These are phyloP conservation scores for Tribolium madens DNA, from an alignment of 1,140 invertebrate genomes.

Conservation along the genomic window DNA sequence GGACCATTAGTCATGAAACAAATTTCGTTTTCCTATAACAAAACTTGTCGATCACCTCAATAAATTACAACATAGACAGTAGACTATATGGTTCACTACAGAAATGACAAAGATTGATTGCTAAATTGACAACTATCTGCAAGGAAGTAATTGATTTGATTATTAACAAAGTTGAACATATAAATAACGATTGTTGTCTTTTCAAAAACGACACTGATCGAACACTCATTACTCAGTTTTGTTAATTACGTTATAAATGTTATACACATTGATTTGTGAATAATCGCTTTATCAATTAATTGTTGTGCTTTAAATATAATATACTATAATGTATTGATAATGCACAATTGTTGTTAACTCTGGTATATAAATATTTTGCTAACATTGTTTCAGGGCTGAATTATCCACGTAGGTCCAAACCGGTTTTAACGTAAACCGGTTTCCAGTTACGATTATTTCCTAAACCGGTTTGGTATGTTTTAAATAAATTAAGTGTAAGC, in stretches of 20 bases:
- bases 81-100: slow-evolving; percentile 19
- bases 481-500: no score
- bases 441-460: background rate
- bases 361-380: background rate
- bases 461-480: background rate
- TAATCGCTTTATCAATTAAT: background rate
- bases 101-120: slow-evolving; percentile 34
- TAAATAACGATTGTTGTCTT: background rate
- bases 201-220: background rate
- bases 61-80: slow-evolving; percentile 38
- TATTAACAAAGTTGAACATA: slow-evolving; percentile 14
- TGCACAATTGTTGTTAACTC: background rate
- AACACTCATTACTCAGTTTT: background rate
- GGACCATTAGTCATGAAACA: slow-evolving; percentile 36
- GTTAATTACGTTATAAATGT: background rate
- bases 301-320: background rate
- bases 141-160: slow-evolving; percentile 22
- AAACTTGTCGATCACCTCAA: slow-evolving; percentile 35
- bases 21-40: slow-evolving; percentile 34
- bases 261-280: background rate
- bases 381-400: background rate
- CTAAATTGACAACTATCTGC: slow-evolving; percentile 35
- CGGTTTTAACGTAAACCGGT: background rate
- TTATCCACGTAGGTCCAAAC: background rate
- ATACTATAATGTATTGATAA: background rate